A percentile compares a stretch with the other conserved stretches of the same genome.
Evolutionary conservation across 2,113 vertebrate genomes (phyloP).

Genomic region (Cichladusa arquata): DNA sequence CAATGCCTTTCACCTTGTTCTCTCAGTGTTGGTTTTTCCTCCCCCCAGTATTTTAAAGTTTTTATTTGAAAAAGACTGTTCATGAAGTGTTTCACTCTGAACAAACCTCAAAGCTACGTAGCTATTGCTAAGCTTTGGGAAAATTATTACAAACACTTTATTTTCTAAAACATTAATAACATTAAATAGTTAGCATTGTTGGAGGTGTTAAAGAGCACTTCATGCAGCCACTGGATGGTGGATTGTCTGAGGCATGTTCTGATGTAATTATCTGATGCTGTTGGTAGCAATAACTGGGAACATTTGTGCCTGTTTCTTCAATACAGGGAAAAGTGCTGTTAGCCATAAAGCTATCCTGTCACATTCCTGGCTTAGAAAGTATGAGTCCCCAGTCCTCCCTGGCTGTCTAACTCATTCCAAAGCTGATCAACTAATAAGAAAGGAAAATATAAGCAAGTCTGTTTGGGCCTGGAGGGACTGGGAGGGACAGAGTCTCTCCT

Average conservation of each 20-base stretch:
- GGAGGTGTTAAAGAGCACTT: not conserved
- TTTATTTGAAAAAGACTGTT: not conserved
- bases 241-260: not conserved
- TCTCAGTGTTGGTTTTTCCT: not conserved
- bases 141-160: not conserved
- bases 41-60: not conserved
- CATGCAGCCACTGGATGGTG: not conserved
- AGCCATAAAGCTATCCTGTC: not conserved
- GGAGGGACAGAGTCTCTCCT: not conserved
- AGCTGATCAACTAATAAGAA: not conserved
- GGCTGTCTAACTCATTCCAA: not conserved
- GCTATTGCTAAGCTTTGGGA: not conserved
- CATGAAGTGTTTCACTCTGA: not conserved
- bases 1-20: not conserved
- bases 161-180: not conserved
- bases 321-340: not conserved
- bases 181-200: not conserved
- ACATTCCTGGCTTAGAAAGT: not conserved
- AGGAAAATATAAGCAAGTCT: not conserved
- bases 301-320: not conserved
- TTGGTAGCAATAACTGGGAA: not conserved
- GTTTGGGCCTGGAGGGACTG: not conserved
- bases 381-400: not conserved
- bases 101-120: not conserved
- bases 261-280: not conserved